These are phyloP conservation scores for Nudaria mundana DNA, from an alignment of 2,888 invertebrate species.

Conservation along the genomic window DNA sequence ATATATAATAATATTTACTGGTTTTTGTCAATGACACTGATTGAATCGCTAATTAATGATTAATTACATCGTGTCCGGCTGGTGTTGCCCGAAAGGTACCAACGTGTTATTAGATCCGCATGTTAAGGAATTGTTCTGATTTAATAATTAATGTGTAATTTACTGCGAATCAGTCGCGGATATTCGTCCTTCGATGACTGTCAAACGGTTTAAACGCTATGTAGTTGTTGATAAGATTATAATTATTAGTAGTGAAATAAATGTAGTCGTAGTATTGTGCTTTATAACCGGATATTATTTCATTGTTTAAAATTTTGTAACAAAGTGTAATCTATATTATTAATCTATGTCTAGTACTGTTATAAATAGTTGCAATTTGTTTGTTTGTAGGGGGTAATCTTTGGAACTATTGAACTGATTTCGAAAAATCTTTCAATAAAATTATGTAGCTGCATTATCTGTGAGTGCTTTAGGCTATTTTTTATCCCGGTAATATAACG, in stretches of 20 bases:
- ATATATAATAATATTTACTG: constrained; percentile 8
- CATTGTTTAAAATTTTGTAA: not conserved
- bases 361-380: too few species aligned
- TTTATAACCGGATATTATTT: constrained; percentile 5
- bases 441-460: too few species aligned
- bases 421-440: too few species aligned
- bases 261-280: not conserved
- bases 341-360: too few species aligned
- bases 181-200: constrained; percentile 45
- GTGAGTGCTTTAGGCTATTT: too few species aligned
- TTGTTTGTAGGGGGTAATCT: too few species aligned
- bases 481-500: too few species aligned
- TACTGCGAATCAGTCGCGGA: constrained; percentile 69
- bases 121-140: constrained; percentile 59
- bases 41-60: constrained; percentile 32
- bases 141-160: constrained; percentile 69
- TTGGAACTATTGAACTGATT: too few species aligned
- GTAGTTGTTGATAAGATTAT: constrained; percentile 40
- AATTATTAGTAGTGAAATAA: constrained; percentile 22
- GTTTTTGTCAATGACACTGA: constrained; percentile 22
- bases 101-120: constrained; percentile 56
- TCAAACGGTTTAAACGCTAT: constrained; percentile 43
- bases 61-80: constrained; percentile 33
- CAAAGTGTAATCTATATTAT: not conserved
- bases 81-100: constrained; percentile 31